Evolutionary conservation across 1,140 invertebrate species (phyloP).

Genomic region (Alviniconcha marisindica): DNA sequence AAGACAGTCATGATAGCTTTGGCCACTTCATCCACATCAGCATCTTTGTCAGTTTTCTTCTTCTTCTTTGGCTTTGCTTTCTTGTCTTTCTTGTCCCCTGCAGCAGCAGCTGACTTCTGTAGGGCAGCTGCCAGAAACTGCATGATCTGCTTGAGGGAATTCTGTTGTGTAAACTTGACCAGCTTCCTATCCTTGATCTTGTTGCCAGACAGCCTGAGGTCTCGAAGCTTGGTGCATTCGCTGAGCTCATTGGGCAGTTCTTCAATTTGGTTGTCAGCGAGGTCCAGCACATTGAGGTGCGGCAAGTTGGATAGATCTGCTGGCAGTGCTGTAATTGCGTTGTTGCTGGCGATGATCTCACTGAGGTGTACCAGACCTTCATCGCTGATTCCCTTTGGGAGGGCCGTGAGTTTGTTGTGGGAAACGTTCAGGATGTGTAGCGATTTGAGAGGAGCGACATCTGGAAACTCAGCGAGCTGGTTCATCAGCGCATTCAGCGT

Average conservation of each 20-base stretch:
- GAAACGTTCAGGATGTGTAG: slow-evolving; percentile 80
- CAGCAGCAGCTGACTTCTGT: slow-evolving; percentile 76
- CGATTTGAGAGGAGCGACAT: slow-evolving; percentile 81
- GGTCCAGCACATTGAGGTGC: slow-evolving; percentile 83
- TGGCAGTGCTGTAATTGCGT: slow-evolving; percentile 83
- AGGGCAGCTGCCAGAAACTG: slow-evolving; percentile 66
- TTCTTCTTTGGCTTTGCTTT: slow-evolving; percentile 66
- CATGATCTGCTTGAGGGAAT: slow-evolving; percentile 69
- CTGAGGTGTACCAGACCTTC: slow-evolving; percentile 81
- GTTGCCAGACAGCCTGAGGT: slow-evolving; percentile 83
- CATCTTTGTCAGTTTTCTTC: slow-evolving; percentile 54
- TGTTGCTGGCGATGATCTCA: slow-evolving; percentile 83
- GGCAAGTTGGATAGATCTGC: slow-evolving; percentile 79
- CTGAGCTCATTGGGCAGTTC: slow-evolving; percentile 81
- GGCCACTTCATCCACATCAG: slow-evolving; percentile 59
- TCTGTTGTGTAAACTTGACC: slow-evolving; percentile 80
- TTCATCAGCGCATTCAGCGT: slow-evolving; percentile 85
- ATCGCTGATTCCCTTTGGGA: slow-evolving; percentile 82
- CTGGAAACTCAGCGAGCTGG: slow-evolving; percentile 80
- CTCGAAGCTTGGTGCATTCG: slow-evolving; percentile 83
- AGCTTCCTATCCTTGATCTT: slow-evolving; percentile 84
- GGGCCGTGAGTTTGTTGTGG: slow-evolving; percentile 81
- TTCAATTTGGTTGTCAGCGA: slow-evolving; percentile 83
- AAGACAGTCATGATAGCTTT: slow-evolving; percentile 77
- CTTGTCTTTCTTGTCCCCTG: slow-evolving; percentile 56